Evolutionary conservation across 2,888 invertebrate species (phyloP).

Genomic region (Diplolepis rosae): DNA sequence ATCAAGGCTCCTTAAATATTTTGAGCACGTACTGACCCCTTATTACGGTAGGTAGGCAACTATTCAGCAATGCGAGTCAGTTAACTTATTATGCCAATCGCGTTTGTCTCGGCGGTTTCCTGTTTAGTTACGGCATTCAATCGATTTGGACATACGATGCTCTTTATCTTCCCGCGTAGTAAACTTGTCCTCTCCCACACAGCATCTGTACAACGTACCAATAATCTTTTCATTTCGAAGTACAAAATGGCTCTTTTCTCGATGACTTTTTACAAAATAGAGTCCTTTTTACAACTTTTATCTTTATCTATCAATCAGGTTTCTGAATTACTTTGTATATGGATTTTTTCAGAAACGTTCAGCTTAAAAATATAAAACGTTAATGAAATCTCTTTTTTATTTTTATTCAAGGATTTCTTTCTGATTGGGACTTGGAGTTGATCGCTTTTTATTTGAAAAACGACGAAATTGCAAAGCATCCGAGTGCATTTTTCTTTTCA

Average conservation of each 20-base stretch:
- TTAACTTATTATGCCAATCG: slow-evolving; percentile 53
- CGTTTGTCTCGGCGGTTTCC: slow-evolving; percentile 52
- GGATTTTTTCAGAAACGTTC: no score
- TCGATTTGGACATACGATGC: slow-evolving; percentile 50
- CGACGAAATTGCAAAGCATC: not conserved
- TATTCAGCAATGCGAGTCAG: slow-evolving; percentile 44
- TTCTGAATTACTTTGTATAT: no score
- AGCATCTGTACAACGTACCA: slow-evolving; percentile 5
- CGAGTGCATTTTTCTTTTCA: not conserved
- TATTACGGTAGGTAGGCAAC: slow-evolving; percentile 50
- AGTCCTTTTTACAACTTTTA: no score
- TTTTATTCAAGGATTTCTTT: no score
- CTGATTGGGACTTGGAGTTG: no score
- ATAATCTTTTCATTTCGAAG: no score
- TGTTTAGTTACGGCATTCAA: slow-evolving; percentile 54
- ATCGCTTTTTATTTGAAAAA: not conserved
- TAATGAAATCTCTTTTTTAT: no score
- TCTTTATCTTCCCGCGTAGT: not conserved
- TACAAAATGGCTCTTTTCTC: no score
- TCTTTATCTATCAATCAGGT: no score
- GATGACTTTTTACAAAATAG: no score
- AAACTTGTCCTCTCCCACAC: not conserved
- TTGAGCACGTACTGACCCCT: slow-evolving; percentile 54
- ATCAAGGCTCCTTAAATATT: slow-evolving; percentile 44
- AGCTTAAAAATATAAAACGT: no score